Evolutionary conservation across 1,140 invertebrate genomes (phyloP), one percentile per base, ranked within the genome.

Genomic region (Drosophila ironensis): DNA sequence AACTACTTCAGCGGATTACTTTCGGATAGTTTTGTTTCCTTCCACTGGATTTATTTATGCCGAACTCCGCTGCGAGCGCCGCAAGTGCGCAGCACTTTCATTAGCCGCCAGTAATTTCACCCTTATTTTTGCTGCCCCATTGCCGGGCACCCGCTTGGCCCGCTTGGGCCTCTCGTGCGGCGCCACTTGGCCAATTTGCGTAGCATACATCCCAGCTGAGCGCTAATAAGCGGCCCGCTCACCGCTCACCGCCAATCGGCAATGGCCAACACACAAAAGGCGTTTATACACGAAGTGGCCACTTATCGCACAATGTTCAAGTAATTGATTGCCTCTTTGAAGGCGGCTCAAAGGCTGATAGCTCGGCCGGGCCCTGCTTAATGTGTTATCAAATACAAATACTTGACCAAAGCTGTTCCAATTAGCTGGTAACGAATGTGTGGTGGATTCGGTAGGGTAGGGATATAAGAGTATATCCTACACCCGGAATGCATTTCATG

Each of bases 1-100:
- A 86, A 84, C 80, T 84, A 84, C 78, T 84, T 86, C 82, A 46
- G 59, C 80, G 73, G 74, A 84, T 84, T 84, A 78, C 69, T 84
- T 84, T 78, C 44, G 69, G 64, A 86, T 78, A 78, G 63, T 71
- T 72, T 72, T 69, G 59, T 73, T 56, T 59, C 9, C 51, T 25
- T 44, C 25, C 33, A 38, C 35, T 50, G 38, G 33, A 19, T 66
- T 54, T 56, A 67, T 67, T 61, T 68, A 72, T 59, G 44, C 42
- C 30, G 30, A 37, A 22, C n/a, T 35, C 16, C 9, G n/a, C 12
- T 16, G 35, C 14, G 28, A 27, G n/a, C n/a, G n/a, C n/a, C n/a
- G n/a, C n/a, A 8, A 27, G 35, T 28, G 9, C 12, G 61, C 20
- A 33, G 24, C 28, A 47, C 66, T 37, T 63, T 68, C 64, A 70